Conservation (phyloP, 2,888 invertebrate species). For the Melitaea athalia region DNA sequence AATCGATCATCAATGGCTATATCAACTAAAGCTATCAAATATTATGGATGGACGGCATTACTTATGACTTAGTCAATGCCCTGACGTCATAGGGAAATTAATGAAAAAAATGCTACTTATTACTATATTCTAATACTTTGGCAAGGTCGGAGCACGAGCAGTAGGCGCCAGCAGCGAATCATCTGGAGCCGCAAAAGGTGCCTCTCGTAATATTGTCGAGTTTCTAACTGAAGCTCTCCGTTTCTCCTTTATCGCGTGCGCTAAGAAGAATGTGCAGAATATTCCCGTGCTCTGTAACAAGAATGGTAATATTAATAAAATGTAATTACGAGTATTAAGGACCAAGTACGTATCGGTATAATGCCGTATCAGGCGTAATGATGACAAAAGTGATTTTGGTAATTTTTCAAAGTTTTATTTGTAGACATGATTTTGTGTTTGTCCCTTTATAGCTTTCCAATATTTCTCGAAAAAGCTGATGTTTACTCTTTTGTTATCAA, state of each 20-base stretch:
- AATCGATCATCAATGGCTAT: no score
- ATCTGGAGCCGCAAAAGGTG: constrained; percentile 66
- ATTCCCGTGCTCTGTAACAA: constrained; percentile 76
- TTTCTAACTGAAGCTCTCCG: constrained; percentile 76
- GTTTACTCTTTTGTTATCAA: no score
- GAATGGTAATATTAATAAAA: constrained; percentile 1
- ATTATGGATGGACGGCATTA: no score
- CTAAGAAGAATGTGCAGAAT: constrained; percentile 80
- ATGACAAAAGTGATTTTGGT: no score
- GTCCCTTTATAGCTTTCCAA: no score
- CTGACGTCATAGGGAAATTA: neutral
- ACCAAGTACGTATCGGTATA: no score
- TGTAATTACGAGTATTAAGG: no score
- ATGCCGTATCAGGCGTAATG: no score
- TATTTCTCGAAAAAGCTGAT: no score
- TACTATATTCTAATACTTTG: constrained; percentile 62
- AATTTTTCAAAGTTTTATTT: no score
- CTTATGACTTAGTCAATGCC: neutral
- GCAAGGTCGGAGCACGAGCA: constrained; percentile 69
- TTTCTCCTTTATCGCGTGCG: constrained; percentile 73
- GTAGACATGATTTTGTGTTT: no score
- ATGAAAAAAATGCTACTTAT: neutral
- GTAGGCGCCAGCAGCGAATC: constrained; percentile 69
- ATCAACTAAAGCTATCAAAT: no score
- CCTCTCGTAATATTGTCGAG: constrained; percentile 60